Evolutionary conservation across 2,797 vertebrate genomes (phyloP).

Genomic region (Rhinoraja longicauda): DNA sequence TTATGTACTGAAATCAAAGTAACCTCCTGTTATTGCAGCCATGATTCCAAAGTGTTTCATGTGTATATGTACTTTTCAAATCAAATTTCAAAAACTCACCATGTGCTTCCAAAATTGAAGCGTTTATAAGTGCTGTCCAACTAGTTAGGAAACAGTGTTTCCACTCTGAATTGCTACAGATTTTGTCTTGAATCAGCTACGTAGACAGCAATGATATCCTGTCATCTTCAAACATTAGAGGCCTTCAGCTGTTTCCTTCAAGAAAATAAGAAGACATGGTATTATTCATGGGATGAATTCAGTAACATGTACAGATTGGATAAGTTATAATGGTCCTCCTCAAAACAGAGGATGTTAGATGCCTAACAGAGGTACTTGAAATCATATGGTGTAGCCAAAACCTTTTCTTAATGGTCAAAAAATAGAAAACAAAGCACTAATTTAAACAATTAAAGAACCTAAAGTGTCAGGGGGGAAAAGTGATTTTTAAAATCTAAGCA

Average conservation of each 20-base stretch:
- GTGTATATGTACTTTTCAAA: background rate
- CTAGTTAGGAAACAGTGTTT: background rate
- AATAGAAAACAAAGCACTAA: no score
- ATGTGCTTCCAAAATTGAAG: background rate
- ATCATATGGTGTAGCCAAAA: no score
- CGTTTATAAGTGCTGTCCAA: background rate
- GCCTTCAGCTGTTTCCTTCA: slow-evolving; percentile 8
- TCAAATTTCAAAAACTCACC: slow-evolving; percentile 17
- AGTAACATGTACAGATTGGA: no score
- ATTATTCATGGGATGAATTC: background rate
- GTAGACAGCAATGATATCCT: slow-evolving; percentile 16
- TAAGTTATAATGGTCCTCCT: no score
- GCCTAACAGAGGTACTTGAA: no score
- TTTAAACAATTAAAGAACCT: no score
- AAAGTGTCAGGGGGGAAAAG: no score
- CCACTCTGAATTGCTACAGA: slow-evolving; percentile 7
- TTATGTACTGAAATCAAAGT: background rate
- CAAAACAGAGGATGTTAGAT: no score
- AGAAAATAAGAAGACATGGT: background rate
- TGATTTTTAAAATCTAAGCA: no score
- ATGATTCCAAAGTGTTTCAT: background rate
- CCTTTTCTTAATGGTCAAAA: no score
- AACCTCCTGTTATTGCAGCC: background rate
- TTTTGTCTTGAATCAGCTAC: background rate
- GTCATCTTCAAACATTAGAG: background rate